Base-by-base conservation (phyloP, 2,113 vertebrate genomes). In the Peucedramus taeniatus region DNA sequence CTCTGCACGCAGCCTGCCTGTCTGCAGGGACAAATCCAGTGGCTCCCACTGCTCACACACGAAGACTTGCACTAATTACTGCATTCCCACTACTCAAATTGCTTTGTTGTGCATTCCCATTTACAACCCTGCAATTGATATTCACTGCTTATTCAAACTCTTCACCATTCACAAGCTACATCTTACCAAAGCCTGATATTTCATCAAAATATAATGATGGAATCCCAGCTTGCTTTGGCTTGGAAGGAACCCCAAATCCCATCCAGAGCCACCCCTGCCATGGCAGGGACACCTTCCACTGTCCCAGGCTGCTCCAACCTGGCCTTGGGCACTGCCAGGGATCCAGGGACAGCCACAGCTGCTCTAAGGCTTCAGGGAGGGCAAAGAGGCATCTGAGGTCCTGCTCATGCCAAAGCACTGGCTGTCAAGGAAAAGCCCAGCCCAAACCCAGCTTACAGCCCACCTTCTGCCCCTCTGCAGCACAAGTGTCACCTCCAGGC, bases 171-270 rank as follows among this genome's bases (percentile, higher is more conserved):
- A 28, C 16, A n/a, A 54, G 11, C 47, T 31, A 2, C 3, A 17
- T 9, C 20, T 31, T 22, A 59, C 10, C 35, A n/a, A 39, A 75
- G 45, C 20, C 26, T 10, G 5, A 0, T 7, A 13, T 26, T 61
- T 18, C 45, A 75, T 28, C n/a, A 31, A 26, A 76, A 40, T 5
- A 3, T 2, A 19, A 10, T 9, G n/a, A 33, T 50, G 53, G 71
- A 37, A 59, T 31, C 13, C 21, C 51, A 50, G 71, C 5, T 37
- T 50, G 69, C n/a, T 35, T 21, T n/a, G 47, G 30, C 8, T 5
- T 1, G 54, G 39, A 18, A n/a, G 28, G n/a, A 11, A 15, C 8
- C 53, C 3, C 1, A 26, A 11, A 60, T 1, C 3, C 9, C 37
- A 15, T 0, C 22, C 44, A 22, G 31, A 6, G 8, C 16, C 75